Percentiles rank a stretch among this genome's conserved stretches.
Conservation (phyloP, 2,888 invertebrate species). For the Himalopsyche kuldschensis region DNA sequence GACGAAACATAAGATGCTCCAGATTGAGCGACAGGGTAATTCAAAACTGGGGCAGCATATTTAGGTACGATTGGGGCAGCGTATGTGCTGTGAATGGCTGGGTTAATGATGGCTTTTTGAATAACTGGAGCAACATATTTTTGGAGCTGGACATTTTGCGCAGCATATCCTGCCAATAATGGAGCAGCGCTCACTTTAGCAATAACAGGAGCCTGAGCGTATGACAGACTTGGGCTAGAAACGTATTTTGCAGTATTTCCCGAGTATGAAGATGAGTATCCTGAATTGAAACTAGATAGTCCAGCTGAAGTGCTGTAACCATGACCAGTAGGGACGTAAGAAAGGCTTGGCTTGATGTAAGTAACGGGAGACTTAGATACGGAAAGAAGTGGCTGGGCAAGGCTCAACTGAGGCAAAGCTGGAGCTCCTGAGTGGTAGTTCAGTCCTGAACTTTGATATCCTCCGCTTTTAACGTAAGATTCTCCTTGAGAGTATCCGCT, state of each 20-base stretch:
- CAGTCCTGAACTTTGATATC: conserved; percentile 44
- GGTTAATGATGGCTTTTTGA: conserved; percentile 8
- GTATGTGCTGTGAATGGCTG: conserved; percentile 13
- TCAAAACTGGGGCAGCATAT: conserved; percentile 39
- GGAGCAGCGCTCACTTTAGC: conserved; percentile 50
- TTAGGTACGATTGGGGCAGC: conserved; percentile 34
- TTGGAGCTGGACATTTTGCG: conserved; percentile 21
- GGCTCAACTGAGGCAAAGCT: conserved; percentile 22
- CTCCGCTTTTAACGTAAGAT: conserved; percentile 29
- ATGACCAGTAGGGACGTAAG: conserved; percentile 52
- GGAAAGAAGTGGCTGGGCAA: conserved; percentile 41
- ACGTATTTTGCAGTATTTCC: conserved; percentile 45
- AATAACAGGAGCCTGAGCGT: conserved; percentile 59
- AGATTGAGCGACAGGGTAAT: conserved; percentile 40
- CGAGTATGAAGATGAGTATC: conserved; percentile 23
- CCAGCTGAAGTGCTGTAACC: conserved; percentile 61
- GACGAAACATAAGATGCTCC: conserved; percentile 42
- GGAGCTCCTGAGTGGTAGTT: conserved; percentile 32
- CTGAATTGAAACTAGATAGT: conserved; percentile 49
- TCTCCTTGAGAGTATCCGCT: background rate
- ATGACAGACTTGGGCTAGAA: conserved; percentile 50
- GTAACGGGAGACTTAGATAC: background rate
- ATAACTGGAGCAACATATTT: conserved; percentile 22
- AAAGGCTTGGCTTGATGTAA: conserved; percentile 45
- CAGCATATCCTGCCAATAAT: conserved; percentile 18